A percentile compares a stretch with the other conserved stretches of the same genome.
These are phyloP conservation scores for Hirtodrosophila confusa DNA, from an alignment of 2,888 invertebrate genomes.

Conservation along the genomic window DNA sequence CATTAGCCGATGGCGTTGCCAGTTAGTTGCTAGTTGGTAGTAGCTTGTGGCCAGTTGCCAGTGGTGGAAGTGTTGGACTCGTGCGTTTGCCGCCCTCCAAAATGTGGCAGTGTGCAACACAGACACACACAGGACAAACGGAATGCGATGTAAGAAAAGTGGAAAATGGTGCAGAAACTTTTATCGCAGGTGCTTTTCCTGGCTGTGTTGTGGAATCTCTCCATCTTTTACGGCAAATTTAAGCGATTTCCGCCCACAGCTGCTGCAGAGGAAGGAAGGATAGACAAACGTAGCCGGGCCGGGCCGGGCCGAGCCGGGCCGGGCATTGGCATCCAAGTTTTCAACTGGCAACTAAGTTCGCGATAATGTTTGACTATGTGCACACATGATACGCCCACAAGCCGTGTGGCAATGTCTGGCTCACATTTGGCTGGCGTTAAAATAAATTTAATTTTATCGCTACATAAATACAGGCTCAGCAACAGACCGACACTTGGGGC, in stretches of 20 bases:
- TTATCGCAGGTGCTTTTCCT: conserved; percentile 73
- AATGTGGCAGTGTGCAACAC: conserved; percentile 19
- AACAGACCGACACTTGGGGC: conserved; percentile 19
- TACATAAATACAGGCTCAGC: conserved; percentile 69
- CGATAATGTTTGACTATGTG: conserved; percentile 76
- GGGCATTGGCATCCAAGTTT: conserved; percentile 53
- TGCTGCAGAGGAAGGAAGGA: conserved; percentile 18
- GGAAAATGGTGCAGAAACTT: conserved; percentile 76
- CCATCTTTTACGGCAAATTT: conserved; percentile 59
- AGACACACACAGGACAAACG: background rate
- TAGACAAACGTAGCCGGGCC: conserved; percentile 7
- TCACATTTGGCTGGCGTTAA: conserved; percentile 64
- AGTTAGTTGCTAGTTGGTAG: conserved; percentile 2
- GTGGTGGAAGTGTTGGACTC: conserved; percentile 23
- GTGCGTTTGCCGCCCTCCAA: conserved; percentile 33
- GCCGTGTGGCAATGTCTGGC: conserved; percentile 10
- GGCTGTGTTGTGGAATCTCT: conserved; percentile 39
- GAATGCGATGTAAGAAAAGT: conserved; percentile 53
- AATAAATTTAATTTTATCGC: conserved; percentile 77
- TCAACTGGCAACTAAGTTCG: conserved; percentile 63
- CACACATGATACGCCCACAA: conserved; percentile 59
- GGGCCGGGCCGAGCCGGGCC: conserved; percentile 52
- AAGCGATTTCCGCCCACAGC: conserved; percentile 67
- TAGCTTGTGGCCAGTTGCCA: conserved; percentile 1
- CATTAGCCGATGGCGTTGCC: conserved; percentile 39